Evolutionary conservation across 2,797 vertebrate species (phyloP), one percentile per base, ranked within the genome.

Genomic region (Syndactyla subalaris): DNA sequence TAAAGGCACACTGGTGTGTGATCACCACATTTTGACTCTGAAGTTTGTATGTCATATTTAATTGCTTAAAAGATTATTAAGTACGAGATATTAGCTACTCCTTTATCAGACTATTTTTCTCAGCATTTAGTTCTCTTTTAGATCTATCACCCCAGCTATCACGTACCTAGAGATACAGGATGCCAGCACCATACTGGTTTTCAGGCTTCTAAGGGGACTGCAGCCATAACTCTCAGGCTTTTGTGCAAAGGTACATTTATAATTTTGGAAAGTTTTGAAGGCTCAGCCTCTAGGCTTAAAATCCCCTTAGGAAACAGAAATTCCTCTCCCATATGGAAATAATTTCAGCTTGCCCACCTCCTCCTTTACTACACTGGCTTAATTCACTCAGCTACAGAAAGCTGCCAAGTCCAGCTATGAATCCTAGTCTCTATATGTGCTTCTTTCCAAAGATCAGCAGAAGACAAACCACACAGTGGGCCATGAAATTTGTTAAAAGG

Each of bases 301-400:
- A 82, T 83, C 41, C 84, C 78, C 68, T 88, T 74, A 91, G 76
- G 88, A 96, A 92, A 90, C 32, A 19, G 27, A 86, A 67, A 76
- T 83, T 95, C 61, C 93, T 93, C 78, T 71, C n/a, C 88, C 92
- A 95, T 92, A 95, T 95, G 97, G 97, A 97, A 97, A 96, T 78
- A 74, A 91, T 97, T 94, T 95, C 49, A 49, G 21, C 8, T 88
- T 96, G 75, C 90, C 85, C 43, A 93, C 75, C 86, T 96, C 91
- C 72, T 95, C 86, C 73, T 95, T 92, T 93, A 94, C 83, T 32
- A 2, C 57, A 63, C 41, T 88, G 78, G 41, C 73, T 88, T 96
- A 89, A 94, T 94, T 63, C 78, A 85, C 74, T 95, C 88, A 93
- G 54, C 63, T 85, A 41, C 48, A 95, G 48, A 92, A 74, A 62